These are phyloP conservation scores for Parotia lawesii DNA, from an alignment of 2,113 vertebrate species.

Conservation along the genomic window DNA sequence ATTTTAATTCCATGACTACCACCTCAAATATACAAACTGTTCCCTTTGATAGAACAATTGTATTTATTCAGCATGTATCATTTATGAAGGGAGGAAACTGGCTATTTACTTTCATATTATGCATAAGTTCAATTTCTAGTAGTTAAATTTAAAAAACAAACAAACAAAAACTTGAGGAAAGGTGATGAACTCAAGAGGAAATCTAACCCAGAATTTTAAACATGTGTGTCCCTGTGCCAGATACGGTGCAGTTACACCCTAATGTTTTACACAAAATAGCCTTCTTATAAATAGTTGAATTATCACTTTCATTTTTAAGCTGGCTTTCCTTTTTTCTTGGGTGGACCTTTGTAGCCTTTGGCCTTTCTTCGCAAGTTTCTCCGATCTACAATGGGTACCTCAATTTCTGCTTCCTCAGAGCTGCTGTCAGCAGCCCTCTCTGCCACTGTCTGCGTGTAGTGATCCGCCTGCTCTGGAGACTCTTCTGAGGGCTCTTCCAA, in stretches of 20 bases:
- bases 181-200: background rate
- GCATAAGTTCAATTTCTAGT: background rate
- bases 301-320: conserved; percentile 35
- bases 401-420: conserved; percentile 79
- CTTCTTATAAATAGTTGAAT: conserved; percentile 57
- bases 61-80: background rate
- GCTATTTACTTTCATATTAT: background rate
- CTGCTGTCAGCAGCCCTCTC: conserved; percentile 74
- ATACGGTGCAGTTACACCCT: conserved; percentile 48
- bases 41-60: background rate
- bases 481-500: conserved; percentile 71
- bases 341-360: conserved; percentile 77
- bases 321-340: conserved; percentile 79
- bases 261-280: conserved; percentile 55
- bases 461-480: conserved; percentile 54
- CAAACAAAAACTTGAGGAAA: conserved; percentile 18
- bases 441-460: conserved; percentile 7
- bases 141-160: background rate
- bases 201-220: conserved; percentile 55
- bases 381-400: conserved; percentile 76
- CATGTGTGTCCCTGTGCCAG: conserved; percentile 3
- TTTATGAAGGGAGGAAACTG: background rate
- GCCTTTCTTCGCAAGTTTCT: conserved; percentile 78
- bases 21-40: background rate
- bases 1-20: background rate